phyloP scores from a whole-genome alignment of 2,797 vertebrate species.

The Gambusia yucatana region DNA sequence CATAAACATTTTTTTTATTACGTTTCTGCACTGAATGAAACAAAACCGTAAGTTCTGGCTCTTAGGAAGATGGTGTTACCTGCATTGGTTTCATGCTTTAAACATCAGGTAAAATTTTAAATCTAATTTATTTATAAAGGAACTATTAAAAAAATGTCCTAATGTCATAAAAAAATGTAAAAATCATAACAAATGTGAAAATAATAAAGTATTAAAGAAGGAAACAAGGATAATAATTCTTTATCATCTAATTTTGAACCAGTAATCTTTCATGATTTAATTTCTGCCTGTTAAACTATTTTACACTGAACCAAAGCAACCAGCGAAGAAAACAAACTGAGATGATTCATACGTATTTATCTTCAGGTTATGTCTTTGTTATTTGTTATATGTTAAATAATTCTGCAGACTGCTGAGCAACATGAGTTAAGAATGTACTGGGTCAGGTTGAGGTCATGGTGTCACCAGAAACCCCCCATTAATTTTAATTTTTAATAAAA shows the following conservation, averaged over 20 bases:
- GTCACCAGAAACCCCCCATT: neutral
- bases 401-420: neutral
- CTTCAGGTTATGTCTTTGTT: neutral
- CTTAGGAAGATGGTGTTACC: neutral
- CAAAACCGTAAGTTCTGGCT: neutral
- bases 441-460: neutral
- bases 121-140: neutral
- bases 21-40: neutral
- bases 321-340: neutral
- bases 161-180: neutral
- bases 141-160: neutral
- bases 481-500: conserved; percentile 1
- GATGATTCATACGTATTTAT: neutral
- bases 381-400: neutral
- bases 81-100: neutral
- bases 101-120: neutral
- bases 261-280: neutral
- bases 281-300: neutral
- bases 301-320: neutral
- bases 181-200: neutral
- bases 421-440: neutral
- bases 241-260: neutral
- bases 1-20: neutral
- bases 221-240: neutral
- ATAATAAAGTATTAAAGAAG: neutral